phyloP scores from a whole-genome alignment of 2,888 invertebrate genomes.

The Omphaloscelis lunosa region DNA sequence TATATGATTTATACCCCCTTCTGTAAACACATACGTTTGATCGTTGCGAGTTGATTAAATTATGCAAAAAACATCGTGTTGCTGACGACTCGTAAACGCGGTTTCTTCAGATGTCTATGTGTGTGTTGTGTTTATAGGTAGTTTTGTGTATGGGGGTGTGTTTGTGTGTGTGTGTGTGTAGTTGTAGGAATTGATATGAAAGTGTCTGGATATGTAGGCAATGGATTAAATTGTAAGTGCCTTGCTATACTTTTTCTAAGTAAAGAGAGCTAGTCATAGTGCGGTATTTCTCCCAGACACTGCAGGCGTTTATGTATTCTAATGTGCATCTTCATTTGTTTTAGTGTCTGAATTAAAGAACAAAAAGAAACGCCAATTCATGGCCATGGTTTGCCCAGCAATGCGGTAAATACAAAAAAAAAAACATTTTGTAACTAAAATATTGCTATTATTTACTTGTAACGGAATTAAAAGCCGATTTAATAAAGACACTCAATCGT shows the following conservation, averaged over 20 bases:
- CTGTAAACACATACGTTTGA: conserved; percentile 70
- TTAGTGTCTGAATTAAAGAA: not conserved
- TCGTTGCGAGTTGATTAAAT: conserved; percentile 68
- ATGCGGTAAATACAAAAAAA: too few species aligned
- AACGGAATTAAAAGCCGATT: too few species aligned
- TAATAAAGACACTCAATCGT: too few species aligned
- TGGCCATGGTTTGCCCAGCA: too few species aligned
- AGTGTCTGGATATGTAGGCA: conserved; percentile 14
- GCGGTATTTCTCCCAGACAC: not conserved
- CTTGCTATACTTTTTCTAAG: conserved; percentile 3
- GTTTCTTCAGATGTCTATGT: conserved; percentile 53
- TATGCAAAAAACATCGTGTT: conserved; percentile 69
- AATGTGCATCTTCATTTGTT: not conserved
- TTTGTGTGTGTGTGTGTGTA: conserved; percentile 3
- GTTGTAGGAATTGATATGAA: conserved; percentile 14
- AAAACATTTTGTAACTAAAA: too few species aligned
- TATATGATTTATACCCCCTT: conserved; percentile 67
- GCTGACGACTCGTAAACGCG: conserved; percentile 57
- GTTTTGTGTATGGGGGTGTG: not conserved
- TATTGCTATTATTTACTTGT: too few species aligned
- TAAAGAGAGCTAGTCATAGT: not conserved
- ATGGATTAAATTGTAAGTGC: conserved; percentile 26
- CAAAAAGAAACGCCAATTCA: too few species aligned
- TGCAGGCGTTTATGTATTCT: not conserved
- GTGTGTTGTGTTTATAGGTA: conserved; percentile 27